Conservation (phyloP, 2,113 vertebrate species). For the Oreamnos americanus region DNA sequence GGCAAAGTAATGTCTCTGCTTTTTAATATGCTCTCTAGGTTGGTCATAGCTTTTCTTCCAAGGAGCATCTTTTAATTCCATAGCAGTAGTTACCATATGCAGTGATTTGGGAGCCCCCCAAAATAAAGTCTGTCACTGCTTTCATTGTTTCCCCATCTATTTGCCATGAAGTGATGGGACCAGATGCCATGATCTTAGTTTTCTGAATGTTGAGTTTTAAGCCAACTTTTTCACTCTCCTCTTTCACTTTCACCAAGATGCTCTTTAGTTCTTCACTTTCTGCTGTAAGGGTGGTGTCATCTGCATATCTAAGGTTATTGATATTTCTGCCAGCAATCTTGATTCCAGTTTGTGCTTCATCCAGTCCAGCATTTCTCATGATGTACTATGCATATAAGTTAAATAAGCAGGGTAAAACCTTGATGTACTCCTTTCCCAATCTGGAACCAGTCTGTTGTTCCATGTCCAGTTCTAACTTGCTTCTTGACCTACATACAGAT, state of each 20-base stretch:
- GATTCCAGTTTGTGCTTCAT: background rate
- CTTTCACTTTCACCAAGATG: background rate
- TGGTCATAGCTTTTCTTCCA: background rate
- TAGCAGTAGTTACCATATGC: background rate
- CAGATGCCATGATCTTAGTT: background rate
- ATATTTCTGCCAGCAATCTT: background rate
- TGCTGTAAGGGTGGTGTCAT: background rate
- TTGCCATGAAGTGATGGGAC: background rate
- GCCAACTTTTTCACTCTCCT: background rate
- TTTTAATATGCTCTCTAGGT: background rate
- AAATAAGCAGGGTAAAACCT: background rate
- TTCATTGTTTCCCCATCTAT: background rate
- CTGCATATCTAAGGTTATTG: background rate
- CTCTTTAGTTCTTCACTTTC: background rate
- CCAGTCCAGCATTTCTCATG: background rate
- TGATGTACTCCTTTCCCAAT: fast-evolving
- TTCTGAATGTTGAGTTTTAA: background rate
- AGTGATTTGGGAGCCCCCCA: background rate
- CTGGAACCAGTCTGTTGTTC: background rate
- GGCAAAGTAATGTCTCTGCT: background rate
- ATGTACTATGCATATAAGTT: background rate
- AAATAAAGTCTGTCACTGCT: background rate
- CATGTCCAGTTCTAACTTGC: background rate
- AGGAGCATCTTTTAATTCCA: background rate
- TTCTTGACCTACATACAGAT: background rate